Base-by-base conservation (phyloP, 1,140 invertebrate species). In the Trichogramma pretiosum region DNA sequence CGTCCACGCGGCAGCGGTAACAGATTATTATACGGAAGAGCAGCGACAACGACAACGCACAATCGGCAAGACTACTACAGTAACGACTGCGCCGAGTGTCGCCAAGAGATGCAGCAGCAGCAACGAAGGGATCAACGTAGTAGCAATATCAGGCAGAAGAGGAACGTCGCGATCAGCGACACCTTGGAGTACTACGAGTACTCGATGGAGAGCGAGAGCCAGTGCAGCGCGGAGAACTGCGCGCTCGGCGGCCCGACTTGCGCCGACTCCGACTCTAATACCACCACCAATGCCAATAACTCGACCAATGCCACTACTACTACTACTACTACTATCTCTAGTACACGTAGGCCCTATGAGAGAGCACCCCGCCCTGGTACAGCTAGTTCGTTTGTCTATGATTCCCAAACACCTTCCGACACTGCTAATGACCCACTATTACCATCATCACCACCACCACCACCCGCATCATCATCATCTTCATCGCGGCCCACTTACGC, bases 381-480 rank as follows among this genome's bases (percentile, higher is more conserved):
- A 59, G 70, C 70, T 72, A 71, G 71, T 71, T 70, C 67, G 63
- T 68, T 68, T 71, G 61, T 69, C 63, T 71, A 71, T 72, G 65
- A 72, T 72, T 72, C 68, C 70, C 67, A 69, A 69, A 68, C 67
- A 65, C 64, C 64, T 65, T 69, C 67, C 67, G 63, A 70, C 65
- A 70, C 65, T 69, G 63, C 65, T 70, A 71, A 71, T 64, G 65
- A 68, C 62, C 63, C 61, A 61, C 56, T 45, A 50, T 14, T 17
- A 28, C 30, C 35, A 23, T 16, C 18, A 38, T 21, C 28, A 32
- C 22, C 21, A 46, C 39, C 39, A 51, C 42, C 32, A 45, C 34
- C 26, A 43, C 35, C n/a, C 10, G n/a, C 16, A 44, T 8, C 17
- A n/a, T 5, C 16, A 34, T 5, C 7, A 30, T 30, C 26, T 11